These are phyloP conservation scores for Champsocephalus gunnari DNA, from an alignment of 2,797 vertebrate species.

Conservation along the genomic window DNA sequence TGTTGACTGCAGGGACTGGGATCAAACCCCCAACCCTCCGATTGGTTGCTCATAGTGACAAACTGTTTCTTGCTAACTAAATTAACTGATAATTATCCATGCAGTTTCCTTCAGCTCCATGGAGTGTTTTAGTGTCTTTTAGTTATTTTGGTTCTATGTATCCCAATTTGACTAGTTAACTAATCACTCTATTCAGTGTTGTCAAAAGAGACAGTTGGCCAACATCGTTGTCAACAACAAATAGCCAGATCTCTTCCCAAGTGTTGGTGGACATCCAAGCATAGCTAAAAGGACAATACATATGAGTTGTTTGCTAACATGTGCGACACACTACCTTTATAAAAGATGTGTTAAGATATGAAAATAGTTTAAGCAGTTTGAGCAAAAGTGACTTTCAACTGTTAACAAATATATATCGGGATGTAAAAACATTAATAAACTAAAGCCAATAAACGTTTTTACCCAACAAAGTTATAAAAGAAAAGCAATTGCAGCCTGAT, in stretches of 20 bases:
- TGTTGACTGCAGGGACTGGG: too few species aligned
- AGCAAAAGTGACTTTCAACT: slow-evolving; percentile 1
- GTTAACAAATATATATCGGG: background rate
- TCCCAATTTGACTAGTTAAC: too few species aligned
- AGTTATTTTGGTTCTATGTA: slow-evolving; percentile 6
- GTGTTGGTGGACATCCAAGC: slow-evolving; percentile 3
- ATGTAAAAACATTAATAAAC: background rate
- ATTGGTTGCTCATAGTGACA: background rate
- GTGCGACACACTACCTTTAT: background rate
- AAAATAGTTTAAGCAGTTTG: background rate
- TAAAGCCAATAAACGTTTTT: background rate
- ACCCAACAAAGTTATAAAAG: background rate
- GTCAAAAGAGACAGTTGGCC: too few species aligned
- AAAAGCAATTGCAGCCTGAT: background rate
- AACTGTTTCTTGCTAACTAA: background rate
- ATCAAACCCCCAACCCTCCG: too few species aligned
- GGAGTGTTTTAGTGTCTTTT: background rate
- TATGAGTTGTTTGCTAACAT: too few species aligned
- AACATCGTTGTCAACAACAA: background rate
- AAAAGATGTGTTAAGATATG: background rate
- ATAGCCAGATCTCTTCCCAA: background rate
- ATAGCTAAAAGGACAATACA: background rate
- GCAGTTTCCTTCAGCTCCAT: background rate
- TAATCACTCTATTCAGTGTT: background rate
- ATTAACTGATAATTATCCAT: background rate